These are phyloP conservation scores for Macrosoma leucophasiata DNA, from an alignment of 2,888 invertebrate species.

Conservation along the genomic window DNA sequence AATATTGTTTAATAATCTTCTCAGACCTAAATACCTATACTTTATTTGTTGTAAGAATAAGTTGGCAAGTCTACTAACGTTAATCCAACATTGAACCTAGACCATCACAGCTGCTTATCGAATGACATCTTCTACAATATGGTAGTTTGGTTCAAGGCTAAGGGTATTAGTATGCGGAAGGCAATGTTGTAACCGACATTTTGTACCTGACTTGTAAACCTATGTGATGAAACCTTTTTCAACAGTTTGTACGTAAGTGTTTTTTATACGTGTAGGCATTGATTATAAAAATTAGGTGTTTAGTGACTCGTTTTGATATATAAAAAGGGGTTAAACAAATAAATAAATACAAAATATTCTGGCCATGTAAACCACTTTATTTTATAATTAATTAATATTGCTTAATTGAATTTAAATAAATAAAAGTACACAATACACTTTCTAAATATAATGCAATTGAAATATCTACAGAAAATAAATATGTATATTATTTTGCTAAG, in stretches of 20 bases:
- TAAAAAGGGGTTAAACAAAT: too few species aligned
- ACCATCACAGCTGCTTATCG: too few species aligned
- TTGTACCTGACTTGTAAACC: conserved; percentile 43
- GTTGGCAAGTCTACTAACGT: too few species aligned
- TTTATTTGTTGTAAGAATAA: too few species aligned
- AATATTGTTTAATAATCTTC: too few species aligned
- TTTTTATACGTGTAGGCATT: too few species aligned
- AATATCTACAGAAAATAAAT: conserved; percentile 31
- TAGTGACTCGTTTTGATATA: too few species aligned
- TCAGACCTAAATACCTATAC: too few species aligned
- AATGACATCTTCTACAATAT: too few species aligned
- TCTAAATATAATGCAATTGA: conserved; percentile 34
- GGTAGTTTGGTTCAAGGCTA: conserved; percentile 44
- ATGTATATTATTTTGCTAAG: too few species aligned
- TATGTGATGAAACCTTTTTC: not conserved
- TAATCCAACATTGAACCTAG: too few species aligned
- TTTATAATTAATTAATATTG: conserved; percentile 64
- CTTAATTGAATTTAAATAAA: conserved; percentile 71
- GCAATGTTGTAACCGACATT: conserved; percentile 36
- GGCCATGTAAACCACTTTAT: conserved; percentile 62
- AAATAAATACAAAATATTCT: conserved; percentile 31
- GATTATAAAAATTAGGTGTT: too few species aligned
- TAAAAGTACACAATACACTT: conserved; percentile 48
- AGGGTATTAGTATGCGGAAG: conserved; percentile 60
- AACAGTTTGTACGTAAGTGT: not conserved